Base-by-base conservation (phyloP, 1,140 invertebrate genomes). In the Penaeus japonicus region DNA sequence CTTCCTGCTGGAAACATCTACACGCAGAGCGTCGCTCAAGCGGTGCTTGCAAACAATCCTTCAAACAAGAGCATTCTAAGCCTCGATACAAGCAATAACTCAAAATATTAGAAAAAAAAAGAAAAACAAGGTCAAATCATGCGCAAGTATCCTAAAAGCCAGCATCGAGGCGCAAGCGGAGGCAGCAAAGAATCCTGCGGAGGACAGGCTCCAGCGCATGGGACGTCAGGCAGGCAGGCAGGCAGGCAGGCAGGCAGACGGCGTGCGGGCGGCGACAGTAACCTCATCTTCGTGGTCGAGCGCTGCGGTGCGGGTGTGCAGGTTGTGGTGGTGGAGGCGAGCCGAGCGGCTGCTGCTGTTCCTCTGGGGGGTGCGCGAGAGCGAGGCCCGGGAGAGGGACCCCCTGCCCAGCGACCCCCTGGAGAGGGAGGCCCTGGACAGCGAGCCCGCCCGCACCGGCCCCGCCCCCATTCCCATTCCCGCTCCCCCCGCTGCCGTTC, bases 221-320 rank as follows among this genome's bases (percentile, higher is more conserved):
- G 65, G 65, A 30, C 65, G 12, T 10, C 32, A 12, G 17, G 77
- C 10, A 35, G 30, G 77, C 39, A 10, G 77, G 12, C 35, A 22
- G 22, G 35, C n/a, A 59, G 20, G 20, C 27, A 27, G 18, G 20
- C 47, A 70, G 20, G 57, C 17, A 35, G 22, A 24, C 4, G 18
- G 32, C 84, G 27, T 65, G 80, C 24, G 55, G 62, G 47, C n/a
- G 35, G 39, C 59, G 22, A 55, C 54, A 47, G 80, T 87, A 80
- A 90, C 89, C 89, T 90, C 89, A 84, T 90, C 89, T 84, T 90
- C 89, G 73, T 90, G 89, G 89, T 90, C 89, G 85, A 79, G 89
- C 47, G 81, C 80, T 85, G 89, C 65, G 75, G 85, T 86, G 80
- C 85, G 89, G 57, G 85, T 75, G 55, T 88, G 87, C 55, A 88